phyloP scores from a whole-genome alignment of 2,113 vertebrate genomes.

The Dasyprocta punctata region DNA sequence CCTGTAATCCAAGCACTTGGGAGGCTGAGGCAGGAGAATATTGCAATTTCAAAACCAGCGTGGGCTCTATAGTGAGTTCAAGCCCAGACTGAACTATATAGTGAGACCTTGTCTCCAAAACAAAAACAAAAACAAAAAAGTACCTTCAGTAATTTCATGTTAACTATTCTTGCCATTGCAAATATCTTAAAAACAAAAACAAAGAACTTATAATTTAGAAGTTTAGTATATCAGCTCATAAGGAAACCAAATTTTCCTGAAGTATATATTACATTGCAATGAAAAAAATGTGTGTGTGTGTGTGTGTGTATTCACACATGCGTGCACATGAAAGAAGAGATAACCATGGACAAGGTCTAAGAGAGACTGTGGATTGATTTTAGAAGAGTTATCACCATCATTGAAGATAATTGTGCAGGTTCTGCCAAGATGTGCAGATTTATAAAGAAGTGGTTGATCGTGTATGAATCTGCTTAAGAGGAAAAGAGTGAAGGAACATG shows the following conservation, averaged over 20 bases:
- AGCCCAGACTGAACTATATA: background rate
- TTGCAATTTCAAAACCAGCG: background rate
- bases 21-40: background rate
- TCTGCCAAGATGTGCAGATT: conserved; percentile 30
- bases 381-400: background rate
- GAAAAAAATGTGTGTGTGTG: background rate
- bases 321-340: no score
- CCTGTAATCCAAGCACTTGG: background rate
- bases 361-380: background rate
- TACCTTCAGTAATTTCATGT: background rate
- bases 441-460: conserved; percentile 21
- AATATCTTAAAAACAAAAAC: background rate
- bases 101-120: background rate
- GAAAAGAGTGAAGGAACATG: conserved; percentile 12
- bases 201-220: background rate
- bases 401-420: background rate
- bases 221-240: background rate
- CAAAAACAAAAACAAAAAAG: background rate
- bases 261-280: background rate
- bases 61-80: background rate
- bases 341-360: background rate
- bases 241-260: background rate
- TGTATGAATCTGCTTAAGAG: background rate
- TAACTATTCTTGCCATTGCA: background rate
- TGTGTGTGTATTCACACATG: background rate